Evolutionary conservation across 2,797 vertebrate genomes (phyloP), one percentile per base, ranked within the genome.

Genomic region (Pelodytes ibericus): DNA sequence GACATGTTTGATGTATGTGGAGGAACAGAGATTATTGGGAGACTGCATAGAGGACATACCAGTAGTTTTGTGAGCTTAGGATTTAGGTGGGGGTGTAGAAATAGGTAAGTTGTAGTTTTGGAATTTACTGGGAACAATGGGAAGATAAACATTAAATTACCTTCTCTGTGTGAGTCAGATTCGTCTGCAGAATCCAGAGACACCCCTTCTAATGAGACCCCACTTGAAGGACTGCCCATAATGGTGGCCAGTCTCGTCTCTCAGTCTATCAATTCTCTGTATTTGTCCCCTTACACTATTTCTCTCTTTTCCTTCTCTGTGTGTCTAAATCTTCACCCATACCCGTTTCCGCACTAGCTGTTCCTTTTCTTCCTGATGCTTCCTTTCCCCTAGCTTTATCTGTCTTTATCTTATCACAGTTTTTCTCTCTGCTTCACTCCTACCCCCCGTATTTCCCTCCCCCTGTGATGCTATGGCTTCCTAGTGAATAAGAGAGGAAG

Each of bases 161-260:
- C 75, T 77, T 71, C 61, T 20, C 7, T 65, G 56, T 65, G 61
- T 22, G 47, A 47, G 31, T 27, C 24, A 8, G 26, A 47, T 9
- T 77, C 68, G 15, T 49, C 36, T 33, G 27, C 16, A 20, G 68
- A 65, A 11, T 72, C 74, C 67, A 77, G 56, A 22, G 60, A 47
- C 20, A 71, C 25, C 24, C 63, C 63, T 24, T 65, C 63, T 15
- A 39, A 4, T 39, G 63, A 47, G 1, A 65, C 63, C 61, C 58
- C 66, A 56, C 26, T 18, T 44, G 44, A 2, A n/a, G 29, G 27
- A 13, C 67, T 51, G 51, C 22, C 29, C 62, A 22, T 49, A 26
- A 10, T 26, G 11, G 20, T 20, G 3, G 1, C n/a, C 16, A 20
- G n/a, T 5, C 16, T 1, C 20, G 33, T 7, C 30, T 63, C 39